phyloP scores from a whole-genome alignment of 2,797 vertebrate species.

The Lindbergichthys nudifrons region DNA sequence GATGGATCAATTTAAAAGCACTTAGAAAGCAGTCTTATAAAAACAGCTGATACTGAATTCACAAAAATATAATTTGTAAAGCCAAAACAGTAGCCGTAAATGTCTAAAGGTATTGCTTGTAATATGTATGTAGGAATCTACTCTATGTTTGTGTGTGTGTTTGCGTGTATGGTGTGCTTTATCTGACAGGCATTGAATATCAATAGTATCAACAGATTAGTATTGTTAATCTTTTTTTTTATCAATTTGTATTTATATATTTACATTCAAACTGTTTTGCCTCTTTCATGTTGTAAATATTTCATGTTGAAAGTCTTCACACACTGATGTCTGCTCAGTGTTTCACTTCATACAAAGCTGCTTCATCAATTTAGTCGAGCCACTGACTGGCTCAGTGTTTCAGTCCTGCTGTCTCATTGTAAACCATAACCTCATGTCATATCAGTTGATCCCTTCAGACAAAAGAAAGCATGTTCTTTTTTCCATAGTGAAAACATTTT shows the following conservation, averaged over 20 bases:
- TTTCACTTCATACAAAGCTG: constrained; percentile 52
- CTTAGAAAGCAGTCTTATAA: constrained; percentile 68
- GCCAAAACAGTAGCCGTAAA: constrained; percentile 57
- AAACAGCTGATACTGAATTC: constrained; percentile 53
- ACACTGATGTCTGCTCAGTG: constrained; percentile 64
- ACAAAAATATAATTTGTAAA: constrained; percentile 48
- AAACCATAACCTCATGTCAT: constrained; percentile 50
- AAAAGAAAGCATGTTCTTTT: background rate
- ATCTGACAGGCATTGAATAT: too few relatives aligned
- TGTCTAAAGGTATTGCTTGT: constrained; percentile 52
- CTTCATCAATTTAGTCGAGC: constrained; percentile 60
- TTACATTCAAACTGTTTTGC: constrained; percentile 52
- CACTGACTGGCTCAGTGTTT: constrained; percentile 56
- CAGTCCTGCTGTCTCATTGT: constrained; percentile 70
- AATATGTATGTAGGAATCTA: constrained; percentile 36
- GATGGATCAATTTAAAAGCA: constrained; percentile 72
- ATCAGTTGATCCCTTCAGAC: constrained; percentile 45
- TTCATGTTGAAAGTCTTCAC: constrained; percentile 34
- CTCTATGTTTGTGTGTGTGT: constrained; percentile 23
- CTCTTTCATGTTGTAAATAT: constrained; percentile 33
- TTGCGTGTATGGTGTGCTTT: constrained; percentile 22
- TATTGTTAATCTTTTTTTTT: constrained; percentile 63
- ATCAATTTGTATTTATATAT: constrained; percentile 78
- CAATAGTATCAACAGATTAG: background rate
- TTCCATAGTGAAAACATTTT: background rate